Evolutionary conservation across 2,113 vertebrate species (phyloP).

Genomic region (Porphyrio hochstetteri): DNA sequence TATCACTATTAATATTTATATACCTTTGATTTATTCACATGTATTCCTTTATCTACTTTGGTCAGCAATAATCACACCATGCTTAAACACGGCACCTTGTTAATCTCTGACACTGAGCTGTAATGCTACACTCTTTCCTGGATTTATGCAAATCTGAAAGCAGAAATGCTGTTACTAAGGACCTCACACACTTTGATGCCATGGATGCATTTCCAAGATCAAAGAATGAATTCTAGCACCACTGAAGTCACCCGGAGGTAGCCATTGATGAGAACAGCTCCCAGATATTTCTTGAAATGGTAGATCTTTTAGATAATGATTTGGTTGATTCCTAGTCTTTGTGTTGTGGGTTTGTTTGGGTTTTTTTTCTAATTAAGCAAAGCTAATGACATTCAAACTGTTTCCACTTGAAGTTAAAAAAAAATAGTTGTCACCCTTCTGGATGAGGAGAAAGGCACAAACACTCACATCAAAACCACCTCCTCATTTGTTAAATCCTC

Average conservation of each 20-base stretch:
- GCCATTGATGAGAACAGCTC: not conserved
- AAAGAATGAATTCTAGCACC: not conserved
- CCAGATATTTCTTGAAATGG: not conserved
- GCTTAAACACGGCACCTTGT: not conserved
- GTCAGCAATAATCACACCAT: constrained; percentile 3
- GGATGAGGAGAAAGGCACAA: not conserved
- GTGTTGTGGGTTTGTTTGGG: not conserved
- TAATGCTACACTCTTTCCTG: not conserved
- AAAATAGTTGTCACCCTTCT: not conserved
- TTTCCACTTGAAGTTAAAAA: not conserved
- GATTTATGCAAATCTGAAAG: constrained; percentile 32
- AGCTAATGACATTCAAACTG: not conserved
- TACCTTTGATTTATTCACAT: not conserved
- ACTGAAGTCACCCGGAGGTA: not conserved
- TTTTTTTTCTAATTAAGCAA: not conserved
- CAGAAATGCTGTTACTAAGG: not conserved
- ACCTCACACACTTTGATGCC: not conserved
- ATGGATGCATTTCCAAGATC: not conserved
- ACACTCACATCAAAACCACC: not conserved
- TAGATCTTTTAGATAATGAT: not conserved
- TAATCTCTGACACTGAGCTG: constrained; percentile 32
- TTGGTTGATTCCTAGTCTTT: not conserved
- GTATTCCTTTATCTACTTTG: constrained; percentile 6
- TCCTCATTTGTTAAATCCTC: not conserved
- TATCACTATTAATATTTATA: not conserved